Evolutionary conservation across 2,888 invertebrate genomes (phyloP).

Genomic region (Lycia hirtaria): DNA sequence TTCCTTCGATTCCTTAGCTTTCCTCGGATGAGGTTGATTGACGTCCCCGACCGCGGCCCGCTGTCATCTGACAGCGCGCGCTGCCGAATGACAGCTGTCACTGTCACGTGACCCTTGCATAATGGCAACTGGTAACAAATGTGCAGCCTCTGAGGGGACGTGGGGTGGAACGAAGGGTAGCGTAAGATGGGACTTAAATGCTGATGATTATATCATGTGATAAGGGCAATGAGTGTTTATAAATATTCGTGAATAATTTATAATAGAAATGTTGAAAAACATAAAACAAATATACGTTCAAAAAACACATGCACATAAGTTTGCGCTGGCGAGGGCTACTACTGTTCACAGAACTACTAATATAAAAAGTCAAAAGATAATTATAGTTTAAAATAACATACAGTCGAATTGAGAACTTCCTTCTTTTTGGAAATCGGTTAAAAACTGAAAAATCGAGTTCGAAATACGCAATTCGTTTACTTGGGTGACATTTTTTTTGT

Average conservation of each 20-base stretch:
- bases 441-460: no score
- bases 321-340: no score
- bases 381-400: no score
- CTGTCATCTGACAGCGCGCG: conserved; percentile 48
- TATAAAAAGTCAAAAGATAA: no score
- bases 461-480: no score
- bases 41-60: conserved; percentile 52
- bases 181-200: conserved; percentile 17
- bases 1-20: conserved; percentile 38
- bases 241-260: conserved; percentile 1
- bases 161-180: conserved; percentile 25
- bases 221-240: conserved; percentile 7
- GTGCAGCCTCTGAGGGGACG: conserved; percentile 43
- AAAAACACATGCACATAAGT: no score
- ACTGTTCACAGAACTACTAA: no score
- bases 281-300: neutral
- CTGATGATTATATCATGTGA: conserved; percentile 20
- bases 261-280: neutral
- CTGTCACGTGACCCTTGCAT: conserved; percentile 56
- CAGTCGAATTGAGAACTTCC: no score
- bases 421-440: no score
- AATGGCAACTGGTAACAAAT: conserved; percentile 47
- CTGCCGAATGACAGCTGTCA: conserved; percentile 57
- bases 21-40: conserved; percentile 50
- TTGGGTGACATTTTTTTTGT: no score